Percentiles rank a stretch among this genome's conserved stretches.
Evolutionary conservation across 2,888 invertebrate genomes (phyloP).

Genomic region (Eurois occulta): DNA sequence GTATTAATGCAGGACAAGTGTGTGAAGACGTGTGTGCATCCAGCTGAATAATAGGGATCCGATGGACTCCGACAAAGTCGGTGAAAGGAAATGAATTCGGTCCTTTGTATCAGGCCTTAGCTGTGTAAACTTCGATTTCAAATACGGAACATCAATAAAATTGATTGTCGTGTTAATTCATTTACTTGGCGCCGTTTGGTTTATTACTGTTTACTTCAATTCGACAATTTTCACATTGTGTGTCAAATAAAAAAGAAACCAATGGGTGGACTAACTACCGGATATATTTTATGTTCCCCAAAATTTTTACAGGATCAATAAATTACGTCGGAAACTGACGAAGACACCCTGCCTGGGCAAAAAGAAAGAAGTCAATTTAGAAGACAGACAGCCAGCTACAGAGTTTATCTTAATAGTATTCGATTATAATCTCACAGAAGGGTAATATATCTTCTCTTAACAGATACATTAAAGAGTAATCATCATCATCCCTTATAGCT

Average conservation of each 20-base stretch:
- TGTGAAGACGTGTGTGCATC: slow-evolving; percentile 15
- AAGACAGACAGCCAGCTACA: background rate
- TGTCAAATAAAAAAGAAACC: too few relatives aligned
- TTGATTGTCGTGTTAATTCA: slow-evolving; percentile 61
- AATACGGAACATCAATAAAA: slow-evolving; percentile 64
- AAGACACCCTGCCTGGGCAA: too few relatives aligned
- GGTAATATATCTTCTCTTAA: background rate
- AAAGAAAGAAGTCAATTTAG: background rate
- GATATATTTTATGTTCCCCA: too few relatives aligned
- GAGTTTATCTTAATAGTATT: background rate
- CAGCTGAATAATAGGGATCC: slow-evolving; percentile 20
- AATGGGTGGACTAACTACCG: too few relatives aligned
- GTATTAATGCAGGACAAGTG: slow-evolving; percentile 39
- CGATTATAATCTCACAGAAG: background rate
- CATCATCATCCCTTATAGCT: slow-evolving; percentile 16
- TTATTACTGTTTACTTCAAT: slow-evolving; percentile 39
- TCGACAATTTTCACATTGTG: slow-evolving; percentile 15
- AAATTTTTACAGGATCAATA: too few relatives aligned
- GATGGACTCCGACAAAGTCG: background rate
- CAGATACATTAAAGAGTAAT: slow-evolving; percentile 4
- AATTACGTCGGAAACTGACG: too few relatives aligned
- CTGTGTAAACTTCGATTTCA: slow-evolving; percentile 25
- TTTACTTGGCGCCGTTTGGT: slow-evolving; percentile 55
- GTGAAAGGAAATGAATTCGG: slow-evolving; percentile 21
- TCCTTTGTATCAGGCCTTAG: background rate